Conservation (phyloP, 2,797 vertebrate genomes). For the Darevskia mixta region DNA sequence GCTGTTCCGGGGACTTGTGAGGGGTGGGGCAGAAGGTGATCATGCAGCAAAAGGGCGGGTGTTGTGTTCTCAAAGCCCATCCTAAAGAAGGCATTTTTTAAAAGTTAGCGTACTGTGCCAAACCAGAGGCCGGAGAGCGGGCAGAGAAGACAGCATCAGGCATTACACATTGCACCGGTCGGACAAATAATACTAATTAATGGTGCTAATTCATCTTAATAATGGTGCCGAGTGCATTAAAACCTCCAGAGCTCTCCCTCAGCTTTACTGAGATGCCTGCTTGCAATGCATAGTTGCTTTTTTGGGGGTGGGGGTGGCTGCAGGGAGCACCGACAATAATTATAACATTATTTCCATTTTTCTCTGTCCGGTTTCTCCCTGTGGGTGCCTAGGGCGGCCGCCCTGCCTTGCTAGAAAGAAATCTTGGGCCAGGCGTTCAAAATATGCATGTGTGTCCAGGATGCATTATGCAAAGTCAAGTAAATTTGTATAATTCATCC, state of each 20-base stretch:
- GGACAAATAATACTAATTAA: background rate
- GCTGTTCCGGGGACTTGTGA: accelerated
- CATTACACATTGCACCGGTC: background rate
- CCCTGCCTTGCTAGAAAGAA: background rate
- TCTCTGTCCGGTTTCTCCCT: too few relatives aligned
- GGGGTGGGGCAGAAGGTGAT: too few relatives aligned
- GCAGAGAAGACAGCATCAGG: background rate
- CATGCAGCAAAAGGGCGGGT: background rate
- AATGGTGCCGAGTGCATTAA: background rate
- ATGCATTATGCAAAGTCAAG: background rate
- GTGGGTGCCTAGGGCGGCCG: background rate
- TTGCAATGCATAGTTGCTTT: too few relatives aligned
- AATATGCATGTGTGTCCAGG: background rate
- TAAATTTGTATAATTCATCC: background rate
- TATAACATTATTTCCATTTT: too few relatives aligned
- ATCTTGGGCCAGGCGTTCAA: background rate
- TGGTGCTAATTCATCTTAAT: background rate
- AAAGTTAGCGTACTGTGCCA: background rate
- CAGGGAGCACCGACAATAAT: too few relatives aligned
- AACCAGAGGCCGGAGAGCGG: background rate
- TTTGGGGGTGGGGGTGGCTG: too few relatives aligned
- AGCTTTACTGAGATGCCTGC: accelerated
- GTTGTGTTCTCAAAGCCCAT: accelerated
- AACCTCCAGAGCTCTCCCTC: background rate
- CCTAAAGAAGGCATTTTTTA: background rate